Base-by-base conservation (phyloP, 2,797 vertebrate genomes). In the Gymnoscopelus braueri region DNA sequence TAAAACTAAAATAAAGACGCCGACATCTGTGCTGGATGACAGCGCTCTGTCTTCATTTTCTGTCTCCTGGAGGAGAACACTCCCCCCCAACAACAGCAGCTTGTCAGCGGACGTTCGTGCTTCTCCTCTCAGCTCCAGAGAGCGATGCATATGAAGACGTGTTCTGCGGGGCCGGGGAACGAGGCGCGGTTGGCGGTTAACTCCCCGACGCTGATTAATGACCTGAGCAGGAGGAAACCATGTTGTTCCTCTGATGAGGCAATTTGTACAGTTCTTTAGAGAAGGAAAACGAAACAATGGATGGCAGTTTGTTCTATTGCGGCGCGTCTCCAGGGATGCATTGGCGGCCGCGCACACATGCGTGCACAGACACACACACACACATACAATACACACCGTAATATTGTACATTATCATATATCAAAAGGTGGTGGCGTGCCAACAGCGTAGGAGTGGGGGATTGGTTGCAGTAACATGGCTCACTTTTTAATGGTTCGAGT, bases 241-340 rank as follows among this genome's bases (percentile, higher is more conserved):
- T 84, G 87, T 89, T 82, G 90, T 50, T 81, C 82, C 80, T 88
- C 83, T 90, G 89, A 91, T 89, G 86, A 89, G 79, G 87, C 85
- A 89, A 88, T 92, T 91, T 91, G 83, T 89, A 88, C 76, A 79
- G 80, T 87, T 90, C 84, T 62, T 71, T 71, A 23, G 63, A 84
- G 49, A 65, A 65, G 35, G 12, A 65, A 86, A 86, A 44, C 8
- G 7, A 44, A 90, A 88, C 87, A 83, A 88, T 76, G 79, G 82
- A 88, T 75, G 79, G 84, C 79, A 84, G 86, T 90, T 90, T 78
- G 74, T 87, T 89, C 89, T 84, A 90, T 86, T 87, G 87, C 77
- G 69, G 71, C 60, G 84, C 5, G 60, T 86, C 88, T 88, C 86
- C 72, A 8, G 87, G 86, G 89, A 89, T 14, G 73, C 81, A 79